Conservation (phyloP, 1,140 invertebrate genomes). For the Danaus plexippus region DNA sequence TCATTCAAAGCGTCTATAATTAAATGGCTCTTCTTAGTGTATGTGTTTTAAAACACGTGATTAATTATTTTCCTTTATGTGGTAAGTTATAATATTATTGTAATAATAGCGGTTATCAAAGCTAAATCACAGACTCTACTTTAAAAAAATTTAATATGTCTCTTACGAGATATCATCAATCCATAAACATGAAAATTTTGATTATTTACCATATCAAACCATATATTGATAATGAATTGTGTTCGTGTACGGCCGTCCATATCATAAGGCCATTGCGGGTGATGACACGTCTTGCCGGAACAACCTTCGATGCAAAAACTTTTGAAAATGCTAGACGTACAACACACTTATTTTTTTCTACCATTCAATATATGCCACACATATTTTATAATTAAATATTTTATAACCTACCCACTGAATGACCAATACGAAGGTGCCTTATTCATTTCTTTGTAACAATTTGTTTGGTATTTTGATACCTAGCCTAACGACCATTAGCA, state of each 20-base stretch:
- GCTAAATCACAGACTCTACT: neutral
- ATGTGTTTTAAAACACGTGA: too few species aligned
- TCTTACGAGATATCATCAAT: neutral
- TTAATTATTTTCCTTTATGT: too few species aligned
- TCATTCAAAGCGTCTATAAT: too few species aligned
- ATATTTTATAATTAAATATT: neutral
- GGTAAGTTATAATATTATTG: neutral
- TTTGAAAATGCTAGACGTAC: too few species aligned
- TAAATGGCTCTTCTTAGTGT: too few species aligned
- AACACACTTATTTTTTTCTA: neutral
- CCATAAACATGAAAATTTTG: conserved; percentile 8
- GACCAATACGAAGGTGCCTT: conserved; percentile 6
- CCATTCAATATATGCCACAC: neutral
- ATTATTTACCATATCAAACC: conserved; percentile 22
- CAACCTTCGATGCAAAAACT: conserved; percentile 8
- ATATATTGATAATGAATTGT: conserved; percentile 42
- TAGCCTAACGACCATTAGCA: too few species aligned
- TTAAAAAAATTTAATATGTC: neutral
- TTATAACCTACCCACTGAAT: neutral
- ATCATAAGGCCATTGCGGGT: conserved; percentile 28
- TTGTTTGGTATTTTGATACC: neutral
- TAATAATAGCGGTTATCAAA: neutral
- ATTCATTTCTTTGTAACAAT: neutral
- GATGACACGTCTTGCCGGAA: conserved; percentile 20
- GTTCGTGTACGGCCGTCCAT: conserved; percentile 39